Conservation (phyloP, 2,113 vertebrate genomes). For the Lophura nycthemera region DNA sequence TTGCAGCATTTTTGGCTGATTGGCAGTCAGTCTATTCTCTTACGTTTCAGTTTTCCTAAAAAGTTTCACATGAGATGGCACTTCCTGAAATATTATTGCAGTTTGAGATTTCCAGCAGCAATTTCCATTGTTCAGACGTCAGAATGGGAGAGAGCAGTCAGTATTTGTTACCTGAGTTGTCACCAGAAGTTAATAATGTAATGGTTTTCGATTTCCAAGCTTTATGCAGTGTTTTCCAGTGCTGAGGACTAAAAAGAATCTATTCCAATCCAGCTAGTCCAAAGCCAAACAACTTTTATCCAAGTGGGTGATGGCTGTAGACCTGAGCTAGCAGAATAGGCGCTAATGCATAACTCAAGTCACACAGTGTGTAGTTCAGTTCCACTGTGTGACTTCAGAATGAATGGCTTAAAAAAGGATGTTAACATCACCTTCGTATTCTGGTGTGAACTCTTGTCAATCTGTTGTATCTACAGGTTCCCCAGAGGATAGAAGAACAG, state of each 20-base stretch:
- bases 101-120: background rate
- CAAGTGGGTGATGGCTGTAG: background rate
- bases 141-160: background rate
- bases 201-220: background rate
- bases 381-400: background rate
- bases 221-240: background rate
- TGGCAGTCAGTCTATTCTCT: background rate
- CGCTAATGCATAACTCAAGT: background rate
- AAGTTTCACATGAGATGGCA: background rate
- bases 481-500: conserved; percentile 82
- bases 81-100: background rate
- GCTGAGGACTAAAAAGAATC: background rate
- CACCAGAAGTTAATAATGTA: background rate
- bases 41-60: background rate
- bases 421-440: rapidly evolving
- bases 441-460: rapidly evolving
- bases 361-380: rapidly evolving
- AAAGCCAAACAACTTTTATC: background rate
- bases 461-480: conserved; percentile 78
- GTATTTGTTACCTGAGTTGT: background rate
- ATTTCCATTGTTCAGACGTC: background rate
- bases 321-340: background rate
- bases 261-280: background rate
- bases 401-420: background rate
- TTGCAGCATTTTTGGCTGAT: background rate